Base-by-base conservation (phyloP, 2,113 vertebrate genomes). In the Felis chaus region DNA sequence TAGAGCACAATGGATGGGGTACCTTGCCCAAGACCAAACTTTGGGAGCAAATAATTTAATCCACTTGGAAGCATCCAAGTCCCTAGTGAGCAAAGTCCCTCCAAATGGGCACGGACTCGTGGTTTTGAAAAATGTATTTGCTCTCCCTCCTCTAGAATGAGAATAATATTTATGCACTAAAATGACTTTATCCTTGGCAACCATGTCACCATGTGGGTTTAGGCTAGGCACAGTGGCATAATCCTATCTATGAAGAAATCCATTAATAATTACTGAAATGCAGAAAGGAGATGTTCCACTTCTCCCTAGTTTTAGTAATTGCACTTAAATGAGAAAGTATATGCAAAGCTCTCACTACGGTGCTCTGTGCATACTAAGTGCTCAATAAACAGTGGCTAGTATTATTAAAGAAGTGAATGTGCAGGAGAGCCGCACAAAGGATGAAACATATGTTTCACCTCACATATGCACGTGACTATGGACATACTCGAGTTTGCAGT, bases 11-110 rank as follows among this genome's bases (percentile, higher is more conserved):
- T 45, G 36, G 36, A 69, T 33, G 73, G 23, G 90, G 4, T 18
- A 78, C 19, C 50, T 74, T 85, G 10, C 63, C 78, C 33, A 90
- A 89, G 5, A 88, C n/a, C 21, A 91, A 12, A 27, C 31, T 92
- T 73, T 86, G 61, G 39, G 74, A 96, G 14, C n/a, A 89, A 96
- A 50, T 65, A 19, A 94, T 89, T 93, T 91, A 80, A 94, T 91
- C 94, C 66, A 82, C 23, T 65, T 41, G 71, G 50, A 90, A 50
- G 76, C n/a, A 33, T 25, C 48, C 15, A 71, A 81, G n/a, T 91
- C 12, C 15, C 39, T 95, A 25, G 36, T 45, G 45, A 97, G 31
- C 57, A 90, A 88, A 87, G 18, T 66, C 81, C 19, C 12, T 50
- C 65, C 19, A 95, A 89, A 45, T 87, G 36, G 41, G 8, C 14